A percentile compares a stretch with the other conserved stretches of the same genome.
phyloP scores from a whole-genome alignment of 2,113 vertebrate species.

The Petroica traversi region DNA sequence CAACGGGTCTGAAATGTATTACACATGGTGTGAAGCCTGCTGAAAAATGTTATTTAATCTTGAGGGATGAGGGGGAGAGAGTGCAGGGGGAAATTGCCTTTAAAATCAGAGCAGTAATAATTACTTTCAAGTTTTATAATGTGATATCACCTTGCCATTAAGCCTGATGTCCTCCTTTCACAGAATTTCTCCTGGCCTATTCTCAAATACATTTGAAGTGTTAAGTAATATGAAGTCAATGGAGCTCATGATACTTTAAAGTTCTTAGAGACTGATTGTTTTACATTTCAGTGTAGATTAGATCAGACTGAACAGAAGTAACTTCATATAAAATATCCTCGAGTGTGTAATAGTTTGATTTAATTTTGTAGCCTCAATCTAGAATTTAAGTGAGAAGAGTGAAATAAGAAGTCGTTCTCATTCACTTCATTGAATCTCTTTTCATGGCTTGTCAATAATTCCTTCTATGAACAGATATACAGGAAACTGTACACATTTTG shows the following conservation, averaged over 20 bases:
- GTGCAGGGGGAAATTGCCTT: background rate
- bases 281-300: slow-evolving; percentile 4
- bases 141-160: background rate
- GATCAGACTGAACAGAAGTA: background rate
- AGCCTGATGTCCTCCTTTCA: background rate
- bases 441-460: slow-evolving; percentile 13
- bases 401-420: background rate
- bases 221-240: background rate
- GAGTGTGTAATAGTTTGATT: slow-evolving; percentile 24
- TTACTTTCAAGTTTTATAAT: background rate
- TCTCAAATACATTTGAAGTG: background rate
- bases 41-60: slow-evolving; percentile 5
- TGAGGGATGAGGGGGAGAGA: background rate
- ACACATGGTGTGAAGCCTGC: background rate
- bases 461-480: background rate
- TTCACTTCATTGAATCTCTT: background rate
- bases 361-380: slow-evolving; percentile 30
- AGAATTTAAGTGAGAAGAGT: background rate
- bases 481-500: background rate
- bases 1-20: background rate
- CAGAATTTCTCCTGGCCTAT: background rate
- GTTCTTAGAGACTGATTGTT: background rate
- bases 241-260: background rate
- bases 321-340: background rate
- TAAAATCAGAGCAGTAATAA: background rate